Evolutionary conservation across 2,888 invertebrate genomes (phyloP).

Genomic region (Muschampia plurimacula): DNA sequence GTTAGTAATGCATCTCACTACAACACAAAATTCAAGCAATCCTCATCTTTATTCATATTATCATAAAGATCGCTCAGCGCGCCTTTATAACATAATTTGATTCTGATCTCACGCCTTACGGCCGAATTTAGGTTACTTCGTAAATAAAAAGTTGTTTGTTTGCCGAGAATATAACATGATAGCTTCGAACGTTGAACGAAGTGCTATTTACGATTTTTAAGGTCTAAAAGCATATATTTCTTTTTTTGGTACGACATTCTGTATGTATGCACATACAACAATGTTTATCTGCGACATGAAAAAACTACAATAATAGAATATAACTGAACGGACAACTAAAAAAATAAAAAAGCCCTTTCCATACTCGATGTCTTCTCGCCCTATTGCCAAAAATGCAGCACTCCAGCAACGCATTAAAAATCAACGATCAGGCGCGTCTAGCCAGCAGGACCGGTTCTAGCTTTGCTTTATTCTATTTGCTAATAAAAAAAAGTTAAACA

Average conservation of each 20-base stretch:
- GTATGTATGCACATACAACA: too few species aligned
- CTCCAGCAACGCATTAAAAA: conserved; percentile 68
- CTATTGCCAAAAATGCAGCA: conserved; percentile 74
- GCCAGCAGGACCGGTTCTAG: conserved; percentile 45
- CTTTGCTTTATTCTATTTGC: conserved; percentile 14
- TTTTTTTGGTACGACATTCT: neutral
- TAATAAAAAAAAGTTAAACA: conserved; percentile 6
- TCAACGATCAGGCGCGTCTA: conserved; percentile 56
- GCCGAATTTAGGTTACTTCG: conserved; percentile 32
- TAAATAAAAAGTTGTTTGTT: conserved; percentile 34
- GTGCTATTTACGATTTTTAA: neutral
- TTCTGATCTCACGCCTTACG: conserved; percentile 14
- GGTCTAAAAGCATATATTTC: neutral
- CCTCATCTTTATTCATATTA: neutral
- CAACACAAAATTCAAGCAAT: neutral
- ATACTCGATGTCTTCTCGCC: conserved; percentile 44
- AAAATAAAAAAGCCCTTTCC: conserved; percentile 28
- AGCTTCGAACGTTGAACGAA: conserved; percentile 10
- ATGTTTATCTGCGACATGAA: too few species aligned
- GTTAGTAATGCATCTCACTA: conserved; percentile 25
- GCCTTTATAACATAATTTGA: conserved; percentile 8
- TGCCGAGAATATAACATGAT: conserved; percentile 6
- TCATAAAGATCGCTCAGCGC: neutral
- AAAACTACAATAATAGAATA: neutral
- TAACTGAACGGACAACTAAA: neutral